These are phyloP conservation scores for Andrena fulva DNA, from an alignment of 2,888 invertebrate genomes.

Conservation along the genomic window DNA sequence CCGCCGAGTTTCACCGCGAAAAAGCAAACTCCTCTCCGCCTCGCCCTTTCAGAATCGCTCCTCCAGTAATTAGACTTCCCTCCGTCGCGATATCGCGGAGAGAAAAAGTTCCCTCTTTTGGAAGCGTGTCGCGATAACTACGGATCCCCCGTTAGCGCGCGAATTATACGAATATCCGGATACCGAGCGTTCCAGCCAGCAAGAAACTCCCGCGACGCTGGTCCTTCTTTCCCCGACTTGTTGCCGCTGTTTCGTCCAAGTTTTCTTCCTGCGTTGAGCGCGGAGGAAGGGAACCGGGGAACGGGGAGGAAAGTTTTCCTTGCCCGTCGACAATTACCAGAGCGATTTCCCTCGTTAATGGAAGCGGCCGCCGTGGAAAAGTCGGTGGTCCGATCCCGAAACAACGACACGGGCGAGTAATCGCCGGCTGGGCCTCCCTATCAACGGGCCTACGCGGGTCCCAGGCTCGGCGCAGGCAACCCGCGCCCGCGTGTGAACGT, in stretches of 20 bases:
- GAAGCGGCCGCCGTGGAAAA: constrained; percentile 34
- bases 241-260: constrained; percentile 46
- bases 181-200: constrained; percentile 13
- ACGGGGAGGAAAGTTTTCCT: constrained; percentile 43
- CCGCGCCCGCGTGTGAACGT: not conserved
- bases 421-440: constrained; percentile 17
- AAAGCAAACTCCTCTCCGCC: constrained; percentile 10
- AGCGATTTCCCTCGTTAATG: constrained; percentile 65
- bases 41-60: not conserved
- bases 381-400: constrained; percentile 47
- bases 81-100: constrained; percentile 24
- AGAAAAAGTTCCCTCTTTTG: constrained; percentile 23
- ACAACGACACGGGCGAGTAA: constrained; percentile 27
- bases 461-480: not conserved
- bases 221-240: constrained; percentile 47
- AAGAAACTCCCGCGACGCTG: not conserved
- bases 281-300: not conserved
- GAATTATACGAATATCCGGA: constrained; percentile 40
- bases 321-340: constrained; percentile 60
- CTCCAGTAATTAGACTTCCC: constrained; percentile 49
- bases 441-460: constrained; percentile 9
- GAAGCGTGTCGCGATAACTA: constrained; percentile 49
- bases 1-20: constrained; percentile 14
- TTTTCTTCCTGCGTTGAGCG: not conserved
- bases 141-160: constrained; percentile 25